Percentiles rank a stretch among this genome's conserved stretches.
These are phyloP conservation scores for Syrista parreyssii DNA, from an alignment of 2,888 invertebrate genomes.

Conservation along the genomic window DNA sequence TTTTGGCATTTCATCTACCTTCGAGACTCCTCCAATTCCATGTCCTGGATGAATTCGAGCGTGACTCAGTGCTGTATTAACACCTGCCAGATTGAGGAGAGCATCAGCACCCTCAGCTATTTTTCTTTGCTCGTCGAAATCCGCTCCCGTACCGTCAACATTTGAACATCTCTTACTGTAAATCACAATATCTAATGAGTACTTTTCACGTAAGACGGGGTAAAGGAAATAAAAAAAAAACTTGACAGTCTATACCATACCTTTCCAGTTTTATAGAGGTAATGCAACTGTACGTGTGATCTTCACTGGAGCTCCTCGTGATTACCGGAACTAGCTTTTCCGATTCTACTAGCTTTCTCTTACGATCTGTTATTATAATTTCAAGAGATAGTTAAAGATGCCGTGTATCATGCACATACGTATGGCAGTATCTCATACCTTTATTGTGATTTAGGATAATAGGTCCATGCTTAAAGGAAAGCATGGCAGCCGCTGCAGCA, in stretches of 20 bases:
- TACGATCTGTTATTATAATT: conserved; percentile 49
- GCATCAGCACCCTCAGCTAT: conserved; percentile 85
- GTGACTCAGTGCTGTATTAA: conserved; percentile 60
- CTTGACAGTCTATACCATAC: conserved; percentile 32
- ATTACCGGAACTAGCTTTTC: conserved; percentile 72
- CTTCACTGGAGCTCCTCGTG: conserved; percentile 90
- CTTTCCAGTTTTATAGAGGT: conserved; percentile 59
- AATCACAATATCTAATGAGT: neutral
- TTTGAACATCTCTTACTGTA: conserved; percentile 45
- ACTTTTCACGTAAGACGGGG: neutral
- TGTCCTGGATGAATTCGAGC: conserved; percentile 31
- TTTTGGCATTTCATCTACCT: conserved; percentile 18
- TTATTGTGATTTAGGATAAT: conserved; percentile 70
- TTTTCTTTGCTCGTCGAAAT: conserved; percentile 76
- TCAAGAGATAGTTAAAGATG: neutral
- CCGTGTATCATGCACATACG: neutral
- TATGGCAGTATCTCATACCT: conserved; percentile 44
- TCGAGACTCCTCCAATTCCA: conserved; percentile 8
- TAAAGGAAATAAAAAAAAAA: neutral
- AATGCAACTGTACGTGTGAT: conserved; percentile 86
- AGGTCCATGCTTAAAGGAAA: conserved; percentile 88
- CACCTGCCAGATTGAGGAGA: conserved; percentile 79
- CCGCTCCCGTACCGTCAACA: conserved; percentile 60
- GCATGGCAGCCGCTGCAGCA: conserved; percentile 85
- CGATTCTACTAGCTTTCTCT: conserved; percentile 52